phyloP scores from a whole-genome alignment of 2,797 vertebrate species.

The Macropodus opercularis region DNA sequence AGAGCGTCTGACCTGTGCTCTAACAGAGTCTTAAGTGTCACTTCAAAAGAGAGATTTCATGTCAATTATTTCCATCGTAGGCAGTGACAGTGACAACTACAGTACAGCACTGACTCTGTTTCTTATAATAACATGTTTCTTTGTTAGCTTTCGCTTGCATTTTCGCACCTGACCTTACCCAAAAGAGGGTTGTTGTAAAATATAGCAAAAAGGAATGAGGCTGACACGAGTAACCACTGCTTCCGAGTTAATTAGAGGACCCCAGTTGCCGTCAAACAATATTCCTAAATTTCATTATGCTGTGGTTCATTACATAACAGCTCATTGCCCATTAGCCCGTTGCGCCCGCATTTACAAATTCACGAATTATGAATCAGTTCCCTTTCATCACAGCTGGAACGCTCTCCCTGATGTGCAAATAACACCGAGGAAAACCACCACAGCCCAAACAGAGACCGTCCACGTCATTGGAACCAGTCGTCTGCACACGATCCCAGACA shows the following conservation, averaged over 20 bases:
- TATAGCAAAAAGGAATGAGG: slow-evolving; percentile 43
- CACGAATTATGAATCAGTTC: slow-evolving; percentile 78
- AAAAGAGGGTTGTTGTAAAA: slow-evolving; percentile 9
- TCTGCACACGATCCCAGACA: not conserved
- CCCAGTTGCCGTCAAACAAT: slow-evolving; percentile 47
- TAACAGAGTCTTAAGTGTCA: slow-evolving; percentile 36
- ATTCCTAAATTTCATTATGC: slow-evolving; percentile 68
- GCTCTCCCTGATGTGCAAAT: slow-evolving; percentile 72
- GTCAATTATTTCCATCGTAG: slow-evolving; percentile 41
- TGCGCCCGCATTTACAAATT: slow-evolving; percentile 72
- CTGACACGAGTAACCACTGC: slow-evolving; percentile 20
- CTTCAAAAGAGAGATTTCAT: slow-evolving; percentile 51
- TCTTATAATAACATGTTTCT: slow-evolving; percentile 16
- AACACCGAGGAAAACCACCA: slow-evolving; percentile 63
- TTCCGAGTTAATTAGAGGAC: slow-evolving; percentile 48
- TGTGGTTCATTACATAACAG: slow-evolving; percentile 71
- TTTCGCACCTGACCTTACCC: slow-evolving; percentile 17
- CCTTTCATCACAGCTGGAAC: slow-evolving; percentile 77
- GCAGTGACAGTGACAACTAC: slow-evolving; percentile 18
- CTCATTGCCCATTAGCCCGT: slow-evolving; percentile 65
- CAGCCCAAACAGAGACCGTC: slow-evolving; percentile 33
- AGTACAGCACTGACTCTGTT: slow-evolving; percentile 28
- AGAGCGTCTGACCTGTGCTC: slow-evolving; percentile 53
- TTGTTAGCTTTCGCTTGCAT: slow-evolving; percentile 10
- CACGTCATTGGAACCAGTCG: slow-evolving; percentile 13